phyloP scores from a whole-genome alignment of 1,140 invertebrate species.

The Panagrolaimus sp. region DNA sequence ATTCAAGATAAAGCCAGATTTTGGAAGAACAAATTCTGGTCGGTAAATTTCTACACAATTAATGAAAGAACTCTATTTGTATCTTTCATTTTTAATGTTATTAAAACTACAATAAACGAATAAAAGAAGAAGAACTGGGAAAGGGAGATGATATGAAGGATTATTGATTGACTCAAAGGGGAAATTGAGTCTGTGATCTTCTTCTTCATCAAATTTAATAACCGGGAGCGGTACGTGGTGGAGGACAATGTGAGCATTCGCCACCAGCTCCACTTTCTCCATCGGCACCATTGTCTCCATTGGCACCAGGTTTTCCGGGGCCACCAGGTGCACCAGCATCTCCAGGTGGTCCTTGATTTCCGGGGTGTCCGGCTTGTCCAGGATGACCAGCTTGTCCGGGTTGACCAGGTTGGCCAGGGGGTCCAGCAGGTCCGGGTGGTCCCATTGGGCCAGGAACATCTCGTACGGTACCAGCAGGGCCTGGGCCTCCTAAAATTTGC shows the following conservation, averaged over 20 bases:
- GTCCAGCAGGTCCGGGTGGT: not conserved
- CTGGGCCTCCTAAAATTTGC: too few relatives aligned
- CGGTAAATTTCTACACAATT: too few relatives aligned
- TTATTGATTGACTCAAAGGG: not conserved
- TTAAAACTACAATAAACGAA: too few relatives aligned
- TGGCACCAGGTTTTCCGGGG: constrained; percentile 24
- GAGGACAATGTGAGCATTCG: constrained; percentile 8
- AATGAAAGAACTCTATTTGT: too few relatives aligned
- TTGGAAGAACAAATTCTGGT: too few relatives aligned
- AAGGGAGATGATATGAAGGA: not conserved
- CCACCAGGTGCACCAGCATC: constrained; percentile 26
- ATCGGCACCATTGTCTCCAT: constrained; percentile 24
- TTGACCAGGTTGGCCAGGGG: constrained; percentile 5
- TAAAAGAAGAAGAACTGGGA: not conserved
- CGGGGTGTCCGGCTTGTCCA: not conserved
- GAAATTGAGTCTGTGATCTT: not conserved
- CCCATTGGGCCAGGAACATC: not conserved
- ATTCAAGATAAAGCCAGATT: too few relatives aligned
- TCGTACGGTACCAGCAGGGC: not conserved
- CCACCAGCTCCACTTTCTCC: constrained; percentile 9
- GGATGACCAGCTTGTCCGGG: not conserved
- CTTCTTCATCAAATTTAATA: constrained; percentile 2
- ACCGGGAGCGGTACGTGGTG: constrained; percentile 11
- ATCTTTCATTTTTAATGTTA: too few relatives aligned
- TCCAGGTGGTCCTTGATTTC: constrained; percentile 20